Conservation (phyloP, 2,113 vertebrate species). For the Polypterus bichir region DNA sequence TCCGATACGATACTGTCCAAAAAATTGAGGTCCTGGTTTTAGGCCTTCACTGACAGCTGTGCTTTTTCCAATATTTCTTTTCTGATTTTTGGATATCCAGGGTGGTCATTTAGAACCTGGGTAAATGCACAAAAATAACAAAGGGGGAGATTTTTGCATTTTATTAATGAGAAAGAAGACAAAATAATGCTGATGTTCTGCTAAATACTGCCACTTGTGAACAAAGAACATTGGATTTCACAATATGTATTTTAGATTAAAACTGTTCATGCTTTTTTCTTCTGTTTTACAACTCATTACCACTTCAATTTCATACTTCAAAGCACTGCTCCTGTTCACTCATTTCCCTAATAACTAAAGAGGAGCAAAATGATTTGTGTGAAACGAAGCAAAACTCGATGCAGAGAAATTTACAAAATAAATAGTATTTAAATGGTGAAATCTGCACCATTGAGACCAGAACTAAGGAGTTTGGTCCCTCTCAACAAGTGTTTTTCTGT, state of each 20-base stretch:
- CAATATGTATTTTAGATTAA: no score
- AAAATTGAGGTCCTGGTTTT: conserved; percentile 4
- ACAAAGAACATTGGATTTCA: background rate
- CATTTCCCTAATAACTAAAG: no score
- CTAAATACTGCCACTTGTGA: background rate
- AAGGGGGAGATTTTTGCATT: background rate
- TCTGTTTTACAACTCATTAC: background rate
- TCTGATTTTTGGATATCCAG: conserved; percentile 47
- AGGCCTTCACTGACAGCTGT: conserved; percentile 35
- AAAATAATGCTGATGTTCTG: background rate
- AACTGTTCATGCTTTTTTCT: background rate
- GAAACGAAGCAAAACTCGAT: no score
- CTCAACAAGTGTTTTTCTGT: no score
- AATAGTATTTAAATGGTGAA: no score
- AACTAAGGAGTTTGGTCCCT: no score
- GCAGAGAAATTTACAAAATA: no score
- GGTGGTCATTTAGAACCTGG: conserved; percentile 43
- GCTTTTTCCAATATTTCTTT: conserved; percentile 50
- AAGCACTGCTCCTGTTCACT: no score
- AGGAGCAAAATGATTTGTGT: no score
- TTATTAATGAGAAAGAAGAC: background rate
- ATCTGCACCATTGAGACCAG: no score
- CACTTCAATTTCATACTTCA: background rate
- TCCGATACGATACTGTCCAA: background rate
- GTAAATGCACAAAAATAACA: conserved; percentile 4